Evolutionary conservation across 1,140 invertebrate genomes (phyloP), one percentile per base, ranked within the genome.

Genomic region (Philopotamus ludificatus): DNA sequence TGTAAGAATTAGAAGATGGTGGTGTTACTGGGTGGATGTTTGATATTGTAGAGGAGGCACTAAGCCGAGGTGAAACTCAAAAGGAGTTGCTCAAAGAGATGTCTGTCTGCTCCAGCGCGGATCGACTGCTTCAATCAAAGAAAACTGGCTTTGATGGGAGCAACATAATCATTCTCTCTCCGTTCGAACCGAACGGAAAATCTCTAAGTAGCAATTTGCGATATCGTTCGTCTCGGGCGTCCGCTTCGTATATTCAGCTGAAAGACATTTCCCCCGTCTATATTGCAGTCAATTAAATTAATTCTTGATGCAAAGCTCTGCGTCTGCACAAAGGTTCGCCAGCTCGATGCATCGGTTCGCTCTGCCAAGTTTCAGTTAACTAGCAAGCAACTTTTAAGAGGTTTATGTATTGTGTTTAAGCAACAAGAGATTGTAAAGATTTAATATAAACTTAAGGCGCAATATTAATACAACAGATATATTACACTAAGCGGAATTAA

Each of bases 211-310:
- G 44, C 44, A 47, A 47, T 47, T 15, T 47, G 10, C 44, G 18
- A 20, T 34, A 34, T 12, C 28, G 28, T 34, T 34, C 28, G n/a
- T 39, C 8, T 39, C 7, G 34, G 8, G n/a, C 34, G 8, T n/a
- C 34, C 34, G 8, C 44, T 47, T 47, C 10, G 44, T 47, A 20
- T 47, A 47, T 47, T 47, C 18, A 9, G 18, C 44, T 15, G 10
- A 15, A 47, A 47, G 44, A 47, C 44, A 15, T 20, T 39, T 15
- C 44, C 18, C 4, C 10, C 10, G 44, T 47, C 44, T 47, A 9
- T 47, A 47, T 47, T 47, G 44, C 44, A 47, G 44, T 47, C 44
- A 47, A 47, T 47, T 47, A 47, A 47, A 47, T 47, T 47, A 47
- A 47, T 47, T 47, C 44, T 47, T 47, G 44, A 47, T 47, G 44